Evolutionary conservation across 2,888 invertebrate species (phyloP).

Genomic region (Archips xylosteana): DNA sequence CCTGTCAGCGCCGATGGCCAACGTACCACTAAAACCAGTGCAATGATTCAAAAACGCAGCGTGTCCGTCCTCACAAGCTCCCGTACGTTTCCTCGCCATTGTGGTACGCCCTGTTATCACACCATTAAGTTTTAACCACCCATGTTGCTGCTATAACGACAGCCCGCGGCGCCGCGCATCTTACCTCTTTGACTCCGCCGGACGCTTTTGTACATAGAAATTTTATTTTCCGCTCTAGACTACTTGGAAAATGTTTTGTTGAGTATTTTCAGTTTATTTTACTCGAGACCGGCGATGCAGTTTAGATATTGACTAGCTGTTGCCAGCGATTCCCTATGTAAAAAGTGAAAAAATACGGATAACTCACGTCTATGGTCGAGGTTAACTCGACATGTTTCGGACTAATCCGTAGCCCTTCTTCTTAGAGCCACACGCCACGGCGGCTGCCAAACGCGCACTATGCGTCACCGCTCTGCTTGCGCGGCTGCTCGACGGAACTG

Average conservation of each 20-base stretch:
- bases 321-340: no score
- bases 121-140: conserved; percentile 47
- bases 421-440: no score
- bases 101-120: conserved; percentile 45
- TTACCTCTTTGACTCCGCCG: conserved; percentile 19
- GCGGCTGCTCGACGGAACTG: no score
- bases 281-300: neutral
- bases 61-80: neutral
- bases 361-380: no score
- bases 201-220: conserved; percentile 22
- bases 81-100: conserved; percentile 32
- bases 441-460: no score
- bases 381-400: no score
- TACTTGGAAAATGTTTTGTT: neutral
- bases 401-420: no score
- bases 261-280: neutral
- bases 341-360: no score
- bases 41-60: neutral
- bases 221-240: conserved; percentile 31
- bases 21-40: no score
- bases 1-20: no score
- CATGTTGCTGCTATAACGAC: conserved; percentile 28
- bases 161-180: conserved; percentile 27
- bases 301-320: no score
- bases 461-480: no score